Percentiles rank a stretch among this genome's conserved stretches.
phyloP scores from a whole-genome alignment of 2,113 vertebrate genomes.

The Rhinolophus ferrumequinum region DNA sequence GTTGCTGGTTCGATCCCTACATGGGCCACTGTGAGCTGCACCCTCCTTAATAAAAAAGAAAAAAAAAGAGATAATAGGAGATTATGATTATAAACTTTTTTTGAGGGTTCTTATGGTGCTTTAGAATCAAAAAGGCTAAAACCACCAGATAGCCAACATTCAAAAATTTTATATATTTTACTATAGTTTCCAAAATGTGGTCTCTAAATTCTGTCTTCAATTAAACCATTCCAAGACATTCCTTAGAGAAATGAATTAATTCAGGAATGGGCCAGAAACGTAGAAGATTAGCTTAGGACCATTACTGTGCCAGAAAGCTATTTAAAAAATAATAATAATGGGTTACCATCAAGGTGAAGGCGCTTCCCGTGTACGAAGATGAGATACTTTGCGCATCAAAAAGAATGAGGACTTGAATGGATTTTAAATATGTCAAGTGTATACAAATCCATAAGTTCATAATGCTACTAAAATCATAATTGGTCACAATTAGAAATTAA shows the following conservation, averaged over 20 bases:
- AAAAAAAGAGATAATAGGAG: too few relatives aligned
- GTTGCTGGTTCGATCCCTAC: too few relatives aligned
- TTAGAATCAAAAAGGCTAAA: constrained; percentile 52
- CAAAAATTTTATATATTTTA: constrained; percentile 7
- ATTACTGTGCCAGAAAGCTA: not conserved
- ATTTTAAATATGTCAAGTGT: not conserved
- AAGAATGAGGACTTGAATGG: not conserved
- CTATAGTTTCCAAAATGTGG: not conserved
- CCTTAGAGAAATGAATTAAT: constrained; percentile 1
- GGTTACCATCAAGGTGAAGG: not conserved
- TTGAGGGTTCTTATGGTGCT: not conserved
- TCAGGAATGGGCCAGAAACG: not conserved
- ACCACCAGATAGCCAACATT: not conserved
- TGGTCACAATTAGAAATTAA: constrained; percentile 7
- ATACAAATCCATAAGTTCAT: constrained; percentile 38
- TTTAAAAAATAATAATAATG: not conserved
- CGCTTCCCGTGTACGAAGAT: not conserved
- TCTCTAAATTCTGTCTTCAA: constrained; percentile 8
- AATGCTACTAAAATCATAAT: constrained; percentile 35
- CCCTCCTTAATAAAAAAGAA: too few relatives aligned
- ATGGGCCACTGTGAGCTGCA: too few relatives aligned
- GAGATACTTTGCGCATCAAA: not conserved
- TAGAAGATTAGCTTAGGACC: not conserved
- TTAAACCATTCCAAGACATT: not conserved
- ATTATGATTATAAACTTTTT: constrained; percentile 10